Evolutionary conservation across 2,888 invertebrate species (phyloP), one percentile per base, ranked within the genome.

Genomic region (Biston betularia): DNA sequence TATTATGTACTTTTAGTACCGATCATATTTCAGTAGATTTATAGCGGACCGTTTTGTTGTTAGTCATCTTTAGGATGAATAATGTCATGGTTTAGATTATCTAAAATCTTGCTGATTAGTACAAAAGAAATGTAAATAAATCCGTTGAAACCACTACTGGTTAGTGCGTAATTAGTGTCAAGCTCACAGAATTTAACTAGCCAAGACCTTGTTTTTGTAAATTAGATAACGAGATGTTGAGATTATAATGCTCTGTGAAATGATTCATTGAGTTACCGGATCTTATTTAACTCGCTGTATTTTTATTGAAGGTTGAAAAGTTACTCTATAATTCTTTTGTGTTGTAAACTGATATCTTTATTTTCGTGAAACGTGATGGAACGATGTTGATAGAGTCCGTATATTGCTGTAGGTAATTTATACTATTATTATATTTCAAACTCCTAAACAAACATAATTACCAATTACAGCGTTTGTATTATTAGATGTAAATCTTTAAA

Each of bases 201-300:
- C 9, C 42, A 45, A 24, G 52, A 58, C 59, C 60, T 61, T 50
- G 57, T 40, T 56, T 58, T 57, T 57, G 58, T 58, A 62, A 66
- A 56, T 61, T 66, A 57, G 66, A 53, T 66, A 66, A 66, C 57
- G 12, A 66, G 57, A 62, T 57, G 52, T 52, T 60, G 50, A 60
- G 61, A 66, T 66, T 54, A 62, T 45, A 66, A 52, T 53, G 53
- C 53, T 66, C 52, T 35, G 62, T 48, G 62, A 59, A 65, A 66
- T 66, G 57, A 66, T 66, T 62, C 66, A 66, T 66, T 62, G 57
- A 58, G 48, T 66, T 62, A 66, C 66, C 66, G 66, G 66, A 66
- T 66, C 66, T 66, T 48, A 54, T 64, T 58, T 59, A 65, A 46
- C 61, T 50, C 24, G 56, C 50, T 55, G 65, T 65, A 57, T 61